Evolutionary conservation across 2,888 invertebrate species (phyloP), one percentile per base, ranked within the genome.

Genomic region (Nasonovia ribisnigri): DNA sequence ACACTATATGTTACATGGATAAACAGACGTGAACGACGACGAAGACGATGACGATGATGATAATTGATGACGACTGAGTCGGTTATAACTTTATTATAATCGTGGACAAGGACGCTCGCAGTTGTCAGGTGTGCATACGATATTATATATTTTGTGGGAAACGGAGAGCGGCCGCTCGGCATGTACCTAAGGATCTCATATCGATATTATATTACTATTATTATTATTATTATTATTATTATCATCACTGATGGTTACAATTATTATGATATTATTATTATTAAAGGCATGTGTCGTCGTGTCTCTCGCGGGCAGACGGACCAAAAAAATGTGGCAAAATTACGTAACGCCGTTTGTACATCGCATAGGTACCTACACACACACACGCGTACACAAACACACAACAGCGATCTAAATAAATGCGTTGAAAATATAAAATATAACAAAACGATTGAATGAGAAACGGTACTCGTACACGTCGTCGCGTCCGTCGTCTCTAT

Each of bases 391-490:
- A 3, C 36, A 1, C 42, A 16, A 54, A 26, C 26, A 1, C 89
- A n/a, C 54, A 26, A 5, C 24, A 42, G 26, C 1, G 54, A 57
- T 54, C 54, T 43, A 43, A 60, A 60, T n/a, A 46, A n/a, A 54
- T 20, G 26, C 46, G 90, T 90, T 77, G 26, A 90, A 77, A 36
- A 36, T 36, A 77, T 36, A 77, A 77, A 42, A 42, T 42, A 89
- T 42, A 42, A 77, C 51, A 29, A 54, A 84, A 29, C 54, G 84
- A 57, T 46, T 91, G 84, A 91, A 84, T 57, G 57, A n/a, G 57
- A 46, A 91, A 92, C 46, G 92, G 92, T 57, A 92, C 92, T 60
- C 86, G 60, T 86, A 77, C 77, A 48, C 77, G 36, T 48, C 46
- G 43, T 36, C 86, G 86, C 86, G 1, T 36, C 67, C 67, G 29